A percentile compares a stretch with the other conserved stretches of the same genome.
phyloP scores from a whole-genome alignment of 1,140 invertebrate genomes.

The Saccostrea cuccullata region DNA sequence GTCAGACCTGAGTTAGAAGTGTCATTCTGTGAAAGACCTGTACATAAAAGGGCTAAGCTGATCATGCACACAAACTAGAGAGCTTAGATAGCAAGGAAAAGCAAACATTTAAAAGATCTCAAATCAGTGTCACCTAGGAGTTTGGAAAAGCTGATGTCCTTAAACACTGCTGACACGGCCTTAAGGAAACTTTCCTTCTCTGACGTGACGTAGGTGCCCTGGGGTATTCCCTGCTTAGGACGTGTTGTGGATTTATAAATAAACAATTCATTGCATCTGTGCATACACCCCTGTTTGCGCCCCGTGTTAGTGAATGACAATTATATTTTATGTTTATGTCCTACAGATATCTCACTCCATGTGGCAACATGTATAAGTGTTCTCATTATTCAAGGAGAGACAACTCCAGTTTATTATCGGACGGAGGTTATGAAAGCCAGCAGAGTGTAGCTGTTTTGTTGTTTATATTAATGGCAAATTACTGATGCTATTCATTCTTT shows the following conservation, averaged over 20 bases:
- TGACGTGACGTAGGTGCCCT: neutral
- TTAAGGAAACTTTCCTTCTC: neutral
- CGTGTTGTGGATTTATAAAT: neutral
- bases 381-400: neutral
- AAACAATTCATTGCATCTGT: neutral
- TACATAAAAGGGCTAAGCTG: neutral
- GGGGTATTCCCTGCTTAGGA: neutral
- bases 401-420: neutral
- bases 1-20: neutral
- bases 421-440: too few relatives aligned
- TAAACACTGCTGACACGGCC: neutral
- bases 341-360: neutral
- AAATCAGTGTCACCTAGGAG: neutral
- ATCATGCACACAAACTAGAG: neutral
- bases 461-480: too few relatives aligned
- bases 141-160: neutral
- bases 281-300: neutral
- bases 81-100: neutral
- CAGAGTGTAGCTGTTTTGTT: too few relatives aligned
- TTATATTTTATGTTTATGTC: neutral
- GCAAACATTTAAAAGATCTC: slow-evolving; percentile 11
- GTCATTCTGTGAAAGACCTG: neutral
- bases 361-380: neutral
- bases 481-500: too few relatives aligned
- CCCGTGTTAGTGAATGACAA: neutral